These are phyloP conservation scores for Rambutsinella grinnellia DNA, from an alignment of 2,888 invertebrate genomes.

Conservation along the genomic window DNA sequence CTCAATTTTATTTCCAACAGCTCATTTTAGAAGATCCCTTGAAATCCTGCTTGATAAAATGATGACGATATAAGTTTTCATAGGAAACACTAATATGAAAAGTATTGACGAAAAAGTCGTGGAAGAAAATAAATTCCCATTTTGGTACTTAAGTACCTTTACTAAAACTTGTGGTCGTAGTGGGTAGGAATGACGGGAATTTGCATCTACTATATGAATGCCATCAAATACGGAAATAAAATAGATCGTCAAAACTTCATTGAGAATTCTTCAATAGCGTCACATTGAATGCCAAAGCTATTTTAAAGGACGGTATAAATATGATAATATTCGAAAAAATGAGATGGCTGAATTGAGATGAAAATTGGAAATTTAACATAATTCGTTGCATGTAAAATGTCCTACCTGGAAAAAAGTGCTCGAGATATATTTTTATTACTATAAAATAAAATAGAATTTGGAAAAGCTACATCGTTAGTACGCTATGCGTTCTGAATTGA, in stretches of 20 bases:
- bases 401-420: no score
- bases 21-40: neutral
- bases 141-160: neutral
- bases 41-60: neutral
- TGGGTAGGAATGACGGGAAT: neutral
- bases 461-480: no score
- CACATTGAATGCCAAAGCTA: neutral
- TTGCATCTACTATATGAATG: no score
- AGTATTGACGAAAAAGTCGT: slow-evolving; percentile 2
- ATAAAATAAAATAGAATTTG: no score
- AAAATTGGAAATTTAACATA: slow-evolving; percentile 33
- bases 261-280: neutral
- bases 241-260: neutral
- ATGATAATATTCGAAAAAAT: neutral
- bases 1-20: neutral
- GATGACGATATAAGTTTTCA: neutral
- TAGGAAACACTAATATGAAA: slow-evolving; percentile 25
- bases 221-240: no score
- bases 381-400: no score
- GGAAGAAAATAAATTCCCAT: no score
- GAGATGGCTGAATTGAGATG: slow-evolving; percentile 25
- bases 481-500: no score
- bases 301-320: neutral
- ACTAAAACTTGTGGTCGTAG: neutral
- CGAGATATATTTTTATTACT: no score